phyloP scores from a whole-genome alignment of 1,140 invertebrate genomes.

The Drosophila arizonae region DNA sequence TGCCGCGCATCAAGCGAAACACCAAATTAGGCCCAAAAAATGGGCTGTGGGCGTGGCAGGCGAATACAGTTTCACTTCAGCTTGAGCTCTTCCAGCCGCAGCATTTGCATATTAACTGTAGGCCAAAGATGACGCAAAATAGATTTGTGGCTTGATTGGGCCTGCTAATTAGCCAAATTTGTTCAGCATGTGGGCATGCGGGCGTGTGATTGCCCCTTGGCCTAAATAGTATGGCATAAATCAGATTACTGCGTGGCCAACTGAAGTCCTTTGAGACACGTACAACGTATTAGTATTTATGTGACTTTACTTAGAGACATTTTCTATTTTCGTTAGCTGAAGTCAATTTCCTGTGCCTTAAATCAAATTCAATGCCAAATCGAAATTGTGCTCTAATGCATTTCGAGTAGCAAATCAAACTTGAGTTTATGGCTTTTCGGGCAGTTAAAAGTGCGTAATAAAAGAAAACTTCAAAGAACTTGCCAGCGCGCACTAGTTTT shows the following conservation, averaged over 20 bases:
- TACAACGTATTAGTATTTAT: too few relatives aligned
- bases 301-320: neutral
- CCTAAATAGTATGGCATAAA: slow-evolving; percentile 62
- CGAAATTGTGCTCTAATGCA: neutral
- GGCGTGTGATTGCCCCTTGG: slow-evolving; percentile 9
- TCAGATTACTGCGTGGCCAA: slow-evolving; percentile 49
- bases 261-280: too few relatives aligned
- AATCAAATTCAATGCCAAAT: neutral
- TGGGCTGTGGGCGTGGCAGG: slow-evolving; percentile 6
- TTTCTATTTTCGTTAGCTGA: slow-evolving; percentile 12
- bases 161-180: slow-evolving; percentile 61
- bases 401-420: neutral
- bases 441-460: slow-evolving; percentile 6
- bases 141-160: slow-evolving; percentile 23
- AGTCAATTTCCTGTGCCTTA: neutral
- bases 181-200: slow-evolving; percentile 17
- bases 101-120: slow-evolving; percentile 30
- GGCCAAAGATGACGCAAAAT: neutral
- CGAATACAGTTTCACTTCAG: slow-evolving; percentile 20
- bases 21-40: slow-evolving; percentile 52
- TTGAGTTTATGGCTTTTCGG: slow-evolving; percentile 20
- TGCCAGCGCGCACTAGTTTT: neutral
- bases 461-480: neutral
- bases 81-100: slow-evolving; percentile 37
- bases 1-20: neutral